Percentiles rank a stretch among this genome's conserved stretches.
These are phyloP conservation scores for Archilochus colubris DNA, from an alignment of 2,113 vertebrate species.

Conservation along the genomic window DNA sequence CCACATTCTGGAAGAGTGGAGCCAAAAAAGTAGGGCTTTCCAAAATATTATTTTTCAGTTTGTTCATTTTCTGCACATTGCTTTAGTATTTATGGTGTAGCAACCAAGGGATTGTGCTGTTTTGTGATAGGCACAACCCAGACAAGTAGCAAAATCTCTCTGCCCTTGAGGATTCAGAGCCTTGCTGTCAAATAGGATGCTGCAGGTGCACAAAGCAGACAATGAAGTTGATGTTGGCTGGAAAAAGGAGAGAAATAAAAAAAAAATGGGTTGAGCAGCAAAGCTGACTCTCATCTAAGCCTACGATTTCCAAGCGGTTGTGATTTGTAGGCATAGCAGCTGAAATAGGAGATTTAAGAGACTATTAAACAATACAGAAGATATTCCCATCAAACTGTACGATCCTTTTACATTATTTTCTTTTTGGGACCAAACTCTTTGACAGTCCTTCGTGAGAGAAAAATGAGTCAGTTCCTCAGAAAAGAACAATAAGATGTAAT, in stretches of 20 bases:
- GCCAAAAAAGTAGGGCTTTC: not conserved
- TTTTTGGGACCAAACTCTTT: not conserved
- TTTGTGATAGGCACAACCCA: not conserved
- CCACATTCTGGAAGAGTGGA: not conserved
- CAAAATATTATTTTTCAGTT: not conserved
- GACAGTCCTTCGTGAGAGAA: not conserved
- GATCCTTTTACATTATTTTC: not conserved
- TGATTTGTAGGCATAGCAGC: not conserved
- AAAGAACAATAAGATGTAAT: slow-evolving; percentile 4
- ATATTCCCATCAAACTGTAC: slow-evolving; percentile 18
- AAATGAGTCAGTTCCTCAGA: slow-evolving; percentile 10
- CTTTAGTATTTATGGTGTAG: not conserved
- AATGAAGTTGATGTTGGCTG: not conserved
- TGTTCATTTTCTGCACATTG: not conserved
- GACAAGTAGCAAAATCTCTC: not conserved
- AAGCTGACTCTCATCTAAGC: not conserved
- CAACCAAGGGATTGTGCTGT: not conserved
- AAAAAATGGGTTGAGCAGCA: not conserved
- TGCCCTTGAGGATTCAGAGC: not conserved
- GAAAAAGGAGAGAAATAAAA: not conserved
- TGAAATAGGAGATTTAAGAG: not conserved
- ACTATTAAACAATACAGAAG: slow-evolving; percentile 29
- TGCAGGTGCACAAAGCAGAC: not conserved
- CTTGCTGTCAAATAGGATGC: not conserved
- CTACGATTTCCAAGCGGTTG: not conserved